These are phyloP conservation scores for Magallana nippona DNA, from an alignment of 2,888 invertebrate species.

Conservation along the genomic window DNA sequence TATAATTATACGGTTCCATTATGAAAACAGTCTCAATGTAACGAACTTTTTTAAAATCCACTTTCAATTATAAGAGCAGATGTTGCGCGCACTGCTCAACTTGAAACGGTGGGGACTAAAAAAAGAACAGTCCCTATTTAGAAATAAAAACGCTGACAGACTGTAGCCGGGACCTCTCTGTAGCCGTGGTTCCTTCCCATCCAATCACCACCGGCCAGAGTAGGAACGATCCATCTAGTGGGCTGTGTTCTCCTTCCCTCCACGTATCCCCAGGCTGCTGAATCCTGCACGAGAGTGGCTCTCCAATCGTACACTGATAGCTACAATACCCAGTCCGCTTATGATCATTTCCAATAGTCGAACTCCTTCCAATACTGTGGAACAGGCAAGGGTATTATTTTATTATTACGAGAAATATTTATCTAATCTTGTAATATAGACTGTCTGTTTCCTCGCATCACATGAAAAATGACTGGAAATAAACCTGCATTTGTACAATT, in stretches of 20 bases:
- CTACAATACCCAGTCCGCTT: too few species aligned
- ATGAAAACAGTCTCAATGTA: too few species aligned
- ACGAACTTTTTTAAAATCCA: too few species aligned
- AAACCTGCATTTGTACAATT: neutral
- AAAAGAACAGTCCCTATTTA: neutral
- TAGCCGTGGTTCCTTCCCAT: neutral
- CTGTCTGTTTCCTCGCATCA: neutral
- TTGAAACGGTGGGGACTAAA: too few species aligned
- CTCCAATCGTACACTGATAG: neutral
- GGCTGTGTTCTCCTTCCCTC: neutral
- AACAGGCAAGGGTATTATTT: too few species aligned
- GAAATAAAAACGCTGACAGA: too few species aligned
- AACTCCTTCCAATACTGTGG: too few species aligned
- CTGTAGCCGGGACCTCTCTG: neutral
- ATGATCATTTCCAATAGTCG: too few species aligned
- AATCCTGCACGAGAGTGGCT: neutral
- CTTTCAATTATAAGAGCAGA: too few species aligned
- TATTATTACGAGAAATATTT: neutral
- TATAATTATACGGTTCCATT: too few species aligned
- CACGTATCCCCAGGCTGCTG: neutral
- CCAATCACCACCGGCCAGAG: neutral
- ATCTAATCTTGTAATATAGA: neutral
- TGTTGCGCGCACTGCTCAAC: too few species aligned
- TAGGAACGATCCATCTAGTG: neutral
- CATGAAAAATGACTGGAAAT: neutral